Conservation (phyloP, 1,140 invertebrate genomes). For the Pollicipes pollicipes region DNA sequence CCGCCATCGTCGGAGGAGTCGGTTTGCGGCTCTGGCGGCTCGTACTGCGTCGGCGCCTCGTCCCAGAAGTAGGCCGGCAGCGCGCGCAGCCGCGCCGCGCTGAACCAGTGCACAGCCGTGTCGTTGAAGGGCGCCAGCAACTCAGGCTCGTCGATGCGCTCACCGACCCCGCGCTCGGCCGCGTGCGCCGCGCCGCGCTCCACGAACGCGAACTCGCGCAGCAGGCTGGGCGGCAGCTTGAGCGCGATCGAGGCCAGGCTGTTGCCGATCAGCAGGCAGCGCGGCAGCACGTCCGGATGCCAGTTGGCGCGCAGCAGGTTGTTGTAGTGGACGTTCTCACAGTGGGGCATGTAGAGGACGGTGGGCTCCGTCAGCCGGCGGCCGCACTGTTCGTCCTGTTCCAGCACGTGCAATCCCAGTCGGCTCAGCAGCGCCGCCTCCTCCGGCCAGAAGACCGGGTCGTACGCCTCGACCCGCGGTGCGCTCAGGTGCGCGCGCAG, state of each 20-base stretch:
- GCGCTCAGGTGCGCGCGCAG: constrained; percentile 8
- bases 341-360: constrained; percentile 27
- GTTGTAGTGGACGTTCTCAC: constrained; percentile 26
- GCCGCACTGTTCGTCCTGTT: constrained; percentile 22
- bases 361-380: constrained; percentile 16
- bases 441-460: constrained; percentile 14
- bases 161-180: background rate
- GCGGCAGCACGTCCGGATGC: constrained; percentile 17
- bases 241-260: constrained; percentile 22
- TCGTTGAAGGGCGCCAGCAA: constrained; percentile 1
- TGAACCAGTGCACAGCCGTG: constrained; percentile 1
- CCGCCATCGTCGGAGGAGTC: background rate
- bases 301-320: constrained; percentile 28
- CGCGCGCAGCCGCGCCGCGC: background rate
- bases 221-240: constrained; percentile 11
- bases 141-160: background rate
- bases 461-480: constrained; percentile 11
- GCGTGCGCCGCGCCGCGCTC: background rate
- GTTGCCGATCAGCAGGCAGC: constrained; percentile 25
- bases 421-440: constrained; percentile 13
- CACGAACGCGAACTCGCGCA: background rate
- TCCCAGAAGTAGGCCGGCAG: constrained; percentile 1
- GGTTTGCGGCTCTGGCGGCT: background rate
- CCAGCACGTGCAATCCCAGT: constrained; percentile 11
- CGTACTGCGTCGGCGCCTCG: background rate